Base-by-base conservation (phyloP, 2,888 invertebrate genomes). In the Eupithecia inturbata region DNA sequence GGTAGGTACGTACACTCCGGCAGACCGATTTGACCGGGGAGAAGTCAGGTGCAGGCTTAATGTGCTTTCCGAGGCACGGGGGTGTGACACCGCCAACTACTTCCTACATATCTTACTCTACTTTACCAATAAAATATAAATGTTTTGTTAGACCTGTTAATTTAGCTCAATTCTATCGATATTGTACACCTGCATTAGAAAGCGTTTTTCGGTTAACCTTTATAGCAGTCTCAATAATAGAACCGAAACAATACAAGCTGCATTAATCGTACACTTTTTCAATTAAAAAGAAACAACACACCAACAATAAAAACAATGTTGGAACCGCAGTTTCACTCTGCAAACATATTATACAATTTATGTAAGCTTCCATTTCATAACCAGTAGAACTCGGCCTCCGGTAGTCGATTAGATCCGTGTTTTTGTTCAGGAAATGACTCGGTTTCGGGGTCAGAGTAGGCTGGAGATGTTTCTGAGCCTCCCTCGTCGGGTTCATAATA, bases 261-360 rank as follows among this genome's bases (percentile, higher is more conserved):
- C 41, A 39, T 67, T 70, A 67, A 68, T 57, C n/a, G 57, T 68
- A 66, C 53, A 72, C 63, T 72, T 68, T 72, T 72, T 72, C 73
- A 77, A 87, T 88, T 86, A 87, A 86, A 86, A 85, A 79, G 78
- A 81, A 77, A 85, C 82, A 78, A 82, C 82, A 33, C 69, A 84
- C 81, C 80, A 84, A 84, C 80, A 84, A 83, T 84, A 85, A 84
- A 85, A 83, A 80, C 78, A 84, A 80, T 82, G 73, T 79, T 72
- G 72, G 74, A 83, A 80, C 82, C 83, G 82, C 84, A 83, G 83
- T 85, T 87, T 82, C 84, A 83, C 81, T 57, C 77, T 78, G 79
- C 82, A 83, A 83, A 83, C 81, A 83, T 81, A 81, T 84, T 82
- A 85, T 81, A 85, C 82, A 86, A 84, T 84, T 85, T 84, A 82